Evolutionary conservation across 1,140 invertebrate genomes (phyloP).

Genomic region (Tetramorium alpestre): DNA sequence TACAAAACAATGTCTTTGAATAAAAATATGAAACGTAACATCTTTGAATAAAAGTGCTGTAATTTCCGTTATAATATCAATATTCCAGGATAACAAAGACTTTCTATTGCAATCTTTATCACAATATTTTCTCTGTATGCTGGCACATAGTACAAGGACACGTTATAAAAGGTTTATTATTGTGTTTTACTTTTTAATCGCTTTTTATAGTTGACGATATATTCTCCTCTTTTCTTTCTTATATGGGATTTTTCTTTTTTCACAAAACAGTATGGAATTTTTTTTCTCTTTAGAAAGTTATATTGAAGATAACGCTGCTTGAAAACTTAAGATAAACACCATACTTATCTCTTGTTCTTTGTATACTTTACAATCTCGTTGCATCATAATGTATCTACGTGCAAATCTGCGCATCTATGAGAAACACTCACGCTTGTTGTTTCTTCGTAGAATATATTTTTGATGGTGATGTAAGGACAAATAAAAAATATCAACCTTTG

Average conservation of each 20-base stretch:
- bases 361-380: background rate
- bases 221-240: background rate
- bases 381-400: background rate
- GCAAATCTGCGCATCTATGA: background rate
- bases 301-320: background rate
- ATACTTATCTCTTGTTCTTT: constrained; percentile 15
- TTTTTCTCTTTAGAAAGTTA: background rate
- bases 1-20: background rate
- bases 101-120: background rate
- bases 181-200: background rate
- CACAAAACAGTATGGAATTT: background rate
- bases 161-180: background rate
- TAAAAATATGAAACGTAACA: background rate
- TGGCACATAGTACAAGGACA: background rate
- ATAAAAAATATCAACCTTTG: constrained; percentile 68
- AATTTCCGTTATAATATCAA: background rate
- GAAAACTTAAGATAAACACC: background rate
- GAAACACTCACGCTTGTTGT: background rate
- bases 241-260: background rate
- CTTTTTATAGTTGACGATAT: background rate
- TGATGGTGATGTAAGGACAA: constrained; percentile 53
- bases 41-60: background rate
- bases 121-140: background rate
- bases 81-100: background rate
- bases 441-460: constrained; percentile 30